phyloP scores from a whole-genome alignment of 2,113 vertebrate species.

The Leiothrix lutea region DNA sequence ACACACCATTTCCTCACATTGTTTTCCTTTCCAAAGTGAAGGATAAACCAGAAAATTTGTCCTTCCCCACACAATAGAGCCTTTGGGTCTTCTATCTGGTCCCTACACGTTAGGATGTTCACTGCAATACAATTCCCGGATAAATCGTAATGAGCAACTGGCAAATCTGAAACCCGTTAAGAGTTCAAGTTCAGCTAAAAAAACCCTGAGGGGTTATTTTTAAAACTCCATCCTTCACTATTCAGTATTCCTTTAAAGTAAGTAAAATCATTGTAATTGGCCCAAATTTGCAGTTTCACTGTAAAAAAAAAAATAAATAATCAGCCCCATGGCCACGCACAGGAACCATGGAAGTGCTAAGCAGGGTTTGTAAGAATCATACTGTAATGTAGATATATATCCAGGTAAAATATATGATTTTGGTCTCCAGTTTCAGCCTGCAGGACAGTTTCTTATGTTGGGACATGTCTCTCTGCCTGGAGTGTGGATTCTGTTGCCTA shows the following conservation, averaged over 20 bases:
- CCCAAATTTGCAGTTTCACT: not conserved
- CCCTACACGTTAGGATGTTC: not conserved
- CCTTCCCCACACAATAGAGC: conserved; percentile 32
- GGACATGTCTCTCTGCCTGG: not conserved
- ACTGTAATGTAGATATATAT: not conserved
- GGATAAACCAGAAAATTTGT: conserved; percentile 40
- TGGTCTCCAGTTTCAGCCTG: not conserved
- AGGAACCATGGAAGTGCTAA: not conserved
- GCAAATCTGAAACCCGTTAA: not conserved
- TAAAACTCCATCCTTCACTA: not conserved
- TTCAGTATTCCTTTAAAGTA: not conserved
- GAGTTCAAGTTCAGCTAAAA: conserved; percentile 42
- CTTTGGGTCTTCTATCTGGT: conserved; percentile 40
- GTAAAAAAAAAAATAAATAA: not conserved
- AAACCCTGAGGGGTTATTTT: not conserved
- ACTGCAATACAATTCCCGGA: conserved; percentile 41
- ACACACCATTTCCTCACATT: conserved; percentile 48
- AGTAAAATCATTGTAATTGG: not conserved
- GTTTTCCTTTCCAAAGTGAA: conserved; percentile 25
- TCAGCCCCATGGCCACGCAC: not conserved
- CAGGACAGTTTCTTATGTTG: not conserved
- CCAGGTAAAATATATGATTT: not conserved
- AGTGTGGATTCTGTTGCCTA: not conserved
- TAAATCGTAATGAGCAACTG: conserved; percentile 27
- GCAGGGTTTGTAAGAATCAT: not conserved